Evolutionary conservation across 2,888 invertebrate genomes (phyloP), one percentile per base, ranked within the genome.

Genomic region (Psylliodes chrysocephalus): DNA sequence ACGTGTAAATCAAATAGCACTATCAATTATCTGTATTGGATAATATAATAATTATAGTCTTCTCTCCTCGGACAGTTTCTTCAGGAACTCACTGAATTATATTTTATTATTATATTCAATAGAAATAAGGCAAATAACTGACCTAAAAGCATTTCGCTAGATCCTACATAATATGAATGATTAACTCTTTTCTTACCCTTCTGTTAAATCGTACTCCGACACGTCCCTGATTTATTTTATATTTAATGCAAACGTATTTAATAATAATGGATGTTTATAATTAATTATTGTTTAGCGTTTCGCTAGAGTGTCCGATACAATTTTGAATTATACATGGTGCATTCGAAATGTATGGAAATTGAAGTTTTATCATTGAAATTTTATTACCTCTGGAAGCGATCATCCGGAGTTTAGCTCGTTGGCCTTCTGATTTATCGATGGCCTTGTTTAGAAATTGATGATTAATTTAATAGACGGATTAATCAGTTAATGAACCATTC

Each of bases 201-300:
- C n/a, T n/a, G n/a, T n/a, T n/a, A n/a, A n/a, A n/a, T n/a, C n/a
- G n/a, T n/a, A n/a, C n/a, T n/a, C n/a, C n/a, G n/a, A n/a, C n/a
- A 18, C 10, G 33, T 8, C 33, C 15, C 8, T 14, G 18, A 44
- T 7, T 6, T 15, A 47, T 56, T 49, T 22, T 57, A 57, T 56
- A 33, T 30, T 22, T 47, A 57, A 54, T 54, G 40, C 15, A 33
- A 35, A 35, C 19, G 47, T 47, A 56, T 56, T 46, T 57, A 46
- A 7, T 35, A 57, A 57, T 57, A 57, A 47, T 59, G 35, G 19
- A 51, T 51, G 49, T 51, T 49, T 59, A 57, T 49, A 38, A 57
- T 57, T 38, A 59, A 49, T 49, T n/a, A n/a, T n/a, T 51, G 51
- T 49, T 38, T 40, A 22, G 3, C 19, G 40, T 15, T n/a, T 49